Conservation (phyloP, 1,140 invertebrate species). For the Hypothenemus hampei region DNA sequence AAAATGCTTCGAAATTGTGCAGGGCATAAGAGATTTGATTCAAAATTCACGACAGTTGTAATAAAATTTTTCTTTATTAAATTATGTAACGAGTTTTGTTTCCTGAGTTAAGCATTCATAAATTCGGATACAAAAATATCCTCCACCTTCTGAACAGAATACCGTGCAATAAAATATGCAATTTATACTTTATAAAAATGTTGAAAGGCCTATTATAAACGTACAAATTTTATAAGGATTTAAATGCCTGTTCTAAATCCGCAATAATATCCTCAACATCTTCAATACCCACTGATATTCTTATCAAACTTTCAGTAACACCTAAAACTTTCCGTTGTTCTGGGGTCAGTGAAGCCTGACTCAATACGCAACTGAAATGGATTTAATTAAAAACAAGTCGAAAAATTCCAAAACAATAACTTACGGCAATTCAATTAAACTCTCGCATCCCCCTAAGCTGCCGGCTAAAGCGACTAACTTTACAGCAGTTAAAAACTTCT, state of each 20-base stretch:
- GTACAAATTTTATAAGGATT: slow-evolving; percentile 4
- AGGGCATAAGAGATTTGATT: slow-evolving; percentile 46
- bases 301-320: slow-evolving; percentile 81
- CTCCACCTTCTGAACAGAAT: background rate
- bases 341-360: slow-evolving; percentile 72
- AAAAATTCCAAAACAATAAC: too few relatives aligned
- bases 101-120: background rate
- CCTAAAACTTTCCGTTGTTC: slow-evolving; percentile 69
- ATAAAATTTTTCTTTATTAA: background rate
- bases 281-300: slow-evolving; percentile 91
- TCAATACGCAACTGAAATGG: slow-evolving; percentile 67
- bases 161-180: too few relatives aligned
- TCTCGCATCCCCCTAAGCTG: slow-evolving; percentile 94
- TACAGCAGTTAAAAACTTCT: slow-evolving; percentile 70
- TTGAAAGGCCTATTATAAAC: too few relatives aligned
- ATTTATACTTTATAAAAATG: too few relatives aligned
- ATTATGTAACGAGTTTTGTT: background rate
- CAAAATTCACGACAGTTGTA: background rate
- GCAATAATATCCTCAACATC: slow-evolving; percentile 77
- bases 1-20: slow-evolving; percentile 40
- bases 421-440: slow-evolving; percentile 81
- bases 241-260: slow-evolving; percentile 82
- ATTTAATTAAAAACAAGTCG: too few relatives aligned
- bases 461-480: slow-evolving; percentile 89
- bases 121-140: background rate